phyloP scores from a whole-genome alignment of 2,113 vertebrate species.

The Montifringilla adamsi region DNA sequence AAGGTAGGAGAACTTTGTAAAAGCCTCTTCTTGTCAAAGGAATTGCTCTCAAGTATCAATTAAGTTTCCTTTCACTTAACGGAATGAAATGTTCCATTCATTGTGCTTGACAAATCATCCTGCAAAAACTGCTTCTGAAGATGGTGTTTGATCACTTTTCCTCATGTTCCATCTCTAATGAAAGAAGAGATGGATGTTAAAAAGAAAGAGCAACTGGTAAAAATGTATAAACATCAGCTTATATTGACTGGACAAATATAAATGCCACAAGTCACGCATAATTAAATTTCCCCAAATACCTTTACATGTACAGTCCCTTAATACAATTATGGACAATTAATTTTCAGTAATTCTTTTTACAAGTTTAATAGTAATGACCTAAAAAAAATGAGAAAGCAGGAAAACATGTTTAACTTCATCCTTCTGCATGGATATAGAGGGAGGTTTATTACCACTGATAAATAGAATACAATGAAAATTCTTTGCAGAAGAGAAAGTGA shows the following conservation, averaged over 20 bases:
- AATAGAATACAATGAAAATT: not conserved
- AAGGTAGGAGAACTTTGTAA: not conserved
- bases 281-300: not conserved
- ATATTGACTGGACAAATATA: not conserved
- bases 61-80: constrained; percentile 14
- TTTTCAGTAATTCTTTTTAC: constrained; percentile 1
- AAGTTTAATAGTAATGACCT: not conserved
- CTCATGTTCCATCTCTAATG: not conserved
- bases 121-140: not conserved
- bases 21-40: constrained; percentile 3
- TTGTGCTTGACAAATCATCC: not conserved
- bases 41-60: not conserved
- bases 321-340: not conserved
- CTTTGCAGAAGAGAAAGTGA: not conserved
- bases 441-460: not conserved
- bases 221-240: not conserved
- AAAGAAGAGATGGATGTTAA: not conserved
- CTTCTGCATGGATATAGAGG: not conserved
- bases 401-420: not conserved
- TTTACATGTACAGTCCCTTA: not conserved
- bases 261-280: not conserved
- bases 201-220: not conserved
- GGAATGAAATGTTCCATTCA: not conserved
- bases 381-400: not conserved
- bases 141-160: not conserved